phyloP scores from a whole-genome alignment of 2,888 invertebrate species.

The Silvanus unidentatus region DNA sequence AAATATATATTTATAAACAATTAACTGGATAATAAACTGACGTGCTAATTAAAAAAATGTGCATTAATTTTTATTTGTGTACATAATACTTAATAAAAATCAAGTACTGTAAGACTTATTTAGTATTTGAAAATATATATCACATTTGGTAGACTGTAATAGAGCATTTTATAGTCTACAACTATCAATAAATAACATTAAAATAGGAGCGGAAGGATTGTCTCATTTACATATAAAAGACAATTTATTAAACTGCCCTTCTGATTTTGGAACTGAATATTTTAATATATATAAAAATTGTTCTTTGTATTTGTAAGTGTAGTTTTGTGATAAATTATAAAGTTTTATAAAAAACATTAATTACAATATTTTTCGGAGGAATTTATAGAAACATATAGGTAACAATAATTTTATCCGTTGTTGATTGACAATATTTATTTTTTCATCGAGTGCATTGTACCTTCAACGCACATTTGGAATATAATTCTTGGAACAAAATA shows the following conservation, averaged over 20 bases:
- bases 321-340: conserved; percentile 36
- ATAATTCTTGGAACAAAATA: too few species aligned
- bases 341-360: conserved; percentile 7
- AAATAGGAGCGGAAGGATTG: too few species aligned
- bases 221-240: too few species aligned
- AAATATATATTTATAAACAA: too few species aligned
- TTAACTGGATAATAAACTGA: too few species aligned
- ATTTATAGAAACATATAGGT: conserved; percentile 2
- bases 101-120: neutral
- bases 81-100: neutral
- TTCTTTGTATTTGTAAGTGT: conserved; percentile 33
- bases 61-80: too few species aligned
- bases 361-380: conserved; percentile 6
- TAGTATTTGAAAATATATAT: conserved; percentile 1
- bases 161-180: conserved; percentile 1
- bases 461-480: too few species aligned
- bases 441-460: too few species aligned
- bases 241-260: conserved; percentile 1
- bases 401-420: too few species aligned
- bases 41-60: too few species aligned
- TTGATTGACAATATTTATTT: too few species aligned
- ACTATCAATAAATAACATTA: conserved; percentile 4
- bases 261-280: conserved; percentile 32
- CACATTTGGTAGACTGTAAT: conserved; percentile 5
- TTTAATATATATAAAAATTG: conserved; percentile 32